Base-by-base conservation (phyloP, 2,888 invertebrate genomes). In the Cyclophora albipunctata region DNA sequence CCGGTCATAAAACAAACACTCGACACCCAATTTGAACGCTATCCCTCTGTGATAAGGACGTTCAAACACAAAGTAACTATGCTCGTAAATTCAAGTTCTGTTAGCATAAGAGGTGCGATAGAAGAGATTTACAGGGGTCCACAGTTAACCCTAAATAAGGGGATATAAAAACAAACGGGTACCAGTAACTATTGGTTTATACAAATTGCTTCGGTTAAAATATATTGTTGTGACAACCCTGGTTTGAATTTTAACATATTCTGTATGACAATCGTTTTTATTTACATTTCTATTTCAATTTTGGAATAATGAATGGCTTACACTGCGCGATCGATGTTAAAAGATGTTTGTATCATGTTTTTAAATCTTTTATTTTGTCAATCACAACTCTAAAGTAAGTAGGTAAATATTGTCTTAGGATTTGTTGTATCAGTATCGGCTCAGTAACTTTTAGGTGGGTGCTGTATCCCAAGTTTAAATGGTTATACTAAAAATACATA, bases 111-210 rank as follows among this genome's bases (percentile, higher is more conserved):
- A 68, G 66, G 57, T 61, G 57, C 67, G 64, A 71, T 75, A 67
- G 60, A 65, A 65, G 64, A 75, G 72, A 78, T 78, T 75, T 78
- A 74, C 67, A 53, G 66, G 65, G 74, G 73, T 73, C 65, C 66
- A 66, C 66, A 56, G 45, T 45, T 49, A 53, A 50, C 52, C 54
- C 46, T 57, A 54, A 54, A 50, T 54, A 51, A 55, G 45, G 50
- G 52, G 53, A 53, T 48, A 51, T 49, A 54, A 55, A 57, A 57
- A 54, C 54, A 50, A 54, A 42, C 44, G 45, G 51, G 51, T 45
- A 48, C 42, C 51, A 52, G 49, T 53, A 50, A 20, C 42, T 53
- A 48, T 42, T 46, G 41, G 48, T 45, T 47, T 50, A 45, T 47
- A 49, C 49, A 45, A 49, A 40, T 44, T 45, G 48, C 4, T 34